phyloP scores from a whole-genome alignment of 2,888 invertebrate species.

The Phragmatobia fuliginosa region DNA sequence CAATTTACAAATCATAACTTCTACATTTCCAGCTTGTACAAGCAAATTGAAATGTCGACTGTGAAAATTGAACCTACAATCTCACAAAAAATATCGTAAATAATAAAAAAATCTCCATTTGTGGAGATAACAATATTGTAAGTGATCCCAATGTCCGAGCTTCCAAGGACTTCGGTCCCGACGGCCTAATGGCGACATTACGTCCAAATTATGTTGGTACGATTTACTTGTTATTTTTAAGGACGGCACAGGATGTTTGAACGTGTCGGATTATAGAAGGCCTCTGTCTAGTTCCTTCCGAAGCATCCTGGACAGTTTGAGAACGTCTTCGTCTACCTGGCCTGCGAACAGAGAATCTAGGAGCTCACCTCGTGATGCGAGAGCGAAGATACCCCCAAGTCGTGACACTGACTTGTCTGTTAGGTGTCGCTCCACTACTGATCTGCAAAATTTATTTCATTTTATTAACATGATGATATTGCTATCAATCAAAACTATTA shows the following conservation, averaged over 20 bases:
- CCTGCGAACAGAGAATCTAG: slow-evolving; percentile 80
- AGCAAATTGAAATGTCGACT: slow-evolving; percentile 29
- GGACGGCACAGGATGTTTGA: slow-evolving; percentile 71
- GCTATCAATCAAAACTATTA: background rate
- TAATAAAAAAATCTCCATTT: slow-evolving; percentile 76
- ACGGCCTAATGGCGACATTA: slow-evolving; percentile 31
- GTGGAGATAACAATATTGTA: slow-evolving; percentile 77
- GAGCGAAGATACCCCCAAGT: slow-evolving; percentile 91
- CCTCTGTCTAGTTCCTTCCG: slow-evolving; percentile 81
- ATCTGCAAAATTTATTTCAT: slow-evolving; percentile 69
- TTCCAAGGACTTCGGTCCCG: slow-evolving; percentile 31
- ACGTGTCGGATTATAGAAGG: slow-evolving; percentile 71
- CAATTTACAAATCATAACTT: background rate
- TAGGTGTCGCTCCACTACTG: slow-evolving; percentile 92
- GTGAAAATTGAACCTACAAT: slow-evolving; percentile 56
- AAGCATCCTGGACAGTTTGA: slow-evolving; percentile 78
- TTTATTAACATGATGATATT: background rate
- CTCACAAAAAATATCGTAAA: slow-evolving; percentile 51
- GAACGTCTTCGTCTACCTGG: slow-evolving; percentile 77
- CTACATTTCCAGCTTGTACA: background rate
- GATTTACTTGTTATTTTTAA: slow-evolving; percentile 59
- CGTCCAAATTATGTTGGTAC: slow-evolving; percentile 61
- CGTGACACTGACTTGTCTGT: slow-evolving; percentile 94
- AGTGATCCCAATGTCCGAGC: slow-evolving; percentile 68
- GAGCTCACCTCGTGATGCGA: slow-evolving; percentile 77